Conservation (phyloP, 2,888 invertebrate genomes). For the Trypoxylon attenuatum region DNA sequence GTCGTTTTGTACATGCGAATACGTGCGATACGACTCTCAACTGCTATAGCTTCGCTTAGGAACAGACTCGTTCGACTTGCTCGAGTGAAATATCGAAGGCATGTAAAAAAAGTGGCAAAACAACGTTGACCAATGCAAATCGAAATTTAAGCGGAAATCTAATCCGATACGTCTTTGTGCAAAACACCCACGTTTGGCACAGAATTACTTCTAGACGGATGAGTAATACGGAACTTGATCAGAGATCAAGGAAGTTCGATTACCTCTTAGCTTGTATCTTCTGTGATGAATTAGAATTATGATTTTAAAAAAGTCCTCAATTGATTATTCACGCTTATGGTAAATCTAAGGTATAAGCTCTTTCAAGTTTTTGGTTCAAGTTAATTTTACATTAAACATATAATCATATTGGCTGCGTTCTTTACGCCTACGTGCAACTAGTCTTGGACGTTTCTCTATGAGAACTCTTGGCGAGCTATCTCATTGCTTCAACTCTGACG, state of each 20-base stretch:
- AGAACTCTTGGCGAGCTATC: conserved; percentile 7
- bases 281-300: too few species aligned
- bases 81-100: too few species aligned
- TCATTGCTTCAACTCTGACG: background rate
- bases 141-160: background rate
- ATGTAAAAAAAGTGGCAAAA: too few species aligned
- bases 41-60: too few species aligned
- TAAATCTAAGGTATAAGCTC: background rate
- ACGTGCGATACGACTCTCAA: too few species aligned
- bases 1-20: background rate
- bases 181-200: conserved; percentile 27
- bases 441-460: conserved; percentile 25
- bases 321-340: background rate
- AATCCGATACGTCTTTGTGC: conserved; percentile 29
- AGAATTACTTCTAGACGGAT: conserved; percentile 34
- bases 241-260: conserved; percentile 35
- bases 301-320: background rate
- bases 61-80: too few species aligned
- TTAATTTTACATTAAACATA: conserved; percentile 6
- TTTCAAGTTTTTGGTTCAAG: conserved; percentile 1
- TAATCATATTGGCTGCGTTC: conserved; percentile 18
- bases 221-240: conserved; percentile 36
- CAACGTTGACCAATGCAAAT: background rate
- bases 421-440: conserved; percentile 24
- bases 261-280: conserved; percentile 6